Conservation (phyloP, 2,888 invertebrate genomes). For the Glyphotaelius pellucidus region DNA sequence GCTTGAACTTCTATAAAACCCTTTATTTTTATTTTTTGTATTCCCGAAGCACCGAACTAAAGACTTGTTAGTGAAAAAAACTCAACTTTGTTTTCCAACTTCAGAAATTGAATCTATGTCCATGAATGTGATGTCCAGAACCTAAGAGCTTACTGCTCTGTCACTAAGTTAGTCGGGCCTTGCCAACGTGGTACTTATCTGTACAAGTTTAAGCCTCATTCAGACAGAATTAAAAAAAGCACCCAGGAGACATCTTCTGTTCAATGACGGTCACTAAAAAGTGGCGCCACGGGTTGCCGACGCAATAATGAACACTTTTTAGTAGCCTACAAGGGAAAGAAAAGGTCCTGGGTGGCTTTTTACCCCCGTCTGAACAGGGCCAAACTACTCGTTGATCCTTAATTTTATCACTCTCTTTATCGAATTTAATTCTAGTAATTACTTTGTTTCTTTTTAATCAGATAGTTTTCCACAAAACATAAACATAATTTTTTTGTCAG, state of each 20-base stretch:
- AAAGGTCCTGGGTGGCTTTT: not conserved
- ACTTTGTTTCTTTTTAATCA: too few species aligned
- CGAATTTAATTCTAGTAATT: too few species aligned
- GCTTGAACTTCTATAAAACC: too few species aligned
- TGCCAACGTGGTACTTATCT: not conserved
- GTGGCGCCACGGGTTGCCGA: not conserved
- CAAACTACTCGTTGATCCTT: not conserved
- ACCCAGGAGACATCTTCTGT: not conserved
- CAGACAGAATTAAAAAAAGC: not conserved
- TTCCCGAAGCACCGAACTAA: too few species aligned
- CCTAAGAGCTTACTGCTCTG: not conserved
- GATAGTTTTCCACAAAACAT: too few species aligned
- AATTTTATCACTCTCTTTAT: not conserved
- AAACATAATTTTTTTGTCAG: too few species aligned
- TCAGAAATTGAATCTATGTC: too few species aligned
- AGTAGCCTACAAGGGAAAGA: not conserved
- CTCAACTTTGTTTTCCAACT: too few species aligned
- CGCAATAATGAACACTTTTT: not conserved
- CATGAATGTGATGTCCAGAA: too few species aligned
- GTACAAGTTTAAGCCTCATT: not conserved
- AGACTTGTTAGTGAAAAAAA: too few species aligned
- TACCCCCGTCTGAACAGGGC: not conserved
- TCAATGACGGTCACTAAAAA: not conserved
- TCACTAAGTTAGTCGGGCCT: not conserved
- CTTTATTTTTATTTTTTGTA: too few species aligned